Conservation (phyloP, 23 tunicate genomes). For the Halocynthia roretzi region DNA sequence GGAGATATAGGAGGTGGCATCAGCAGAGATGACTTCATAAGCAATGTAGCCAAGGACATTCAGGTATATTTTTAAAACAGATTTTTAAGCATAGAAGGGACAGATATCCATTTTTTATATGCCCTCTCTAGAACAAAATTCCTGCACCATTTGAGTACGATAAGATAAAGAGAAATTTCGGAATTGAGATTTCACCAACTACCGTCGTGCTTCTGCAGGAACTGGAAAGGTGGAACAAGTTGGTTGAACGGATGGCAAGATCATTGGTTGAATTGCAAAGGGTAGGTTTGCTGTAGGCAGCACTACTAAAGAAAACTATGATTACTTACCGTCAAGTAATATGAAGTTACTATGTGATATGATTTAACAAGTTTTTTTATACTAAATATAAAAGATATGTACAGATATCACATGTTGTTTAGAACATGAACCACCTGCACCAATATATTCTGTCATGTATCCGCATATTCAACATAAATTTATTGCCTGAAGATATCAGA, state of each 20-base stretch:
- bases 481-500: not conserved
- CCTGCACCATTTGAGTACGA: constrained; percentile 90
- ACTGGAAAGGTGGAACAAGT: constrained; percentile 92
- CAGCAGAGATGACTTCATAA: constrained; percentile 91
- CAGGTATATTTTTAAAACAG: constrained; percentile 36
- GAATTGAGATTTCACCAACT: constrained; percentile 72
- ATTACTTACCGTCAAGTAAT: not conserved
- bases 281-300: constrained; percentile 21
- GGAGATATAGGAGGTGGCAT: constrained; percentile 96
- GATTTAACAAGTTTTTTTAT: too few relatives aligned
- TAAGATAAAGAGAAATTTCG: constrained; percentile 78
- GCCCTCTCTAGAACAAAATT: constrained; percentile 53
- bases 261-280: constrained; percentile 91
- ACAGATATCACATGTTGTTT: not conserved
- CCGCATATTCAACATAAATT: not conserved
- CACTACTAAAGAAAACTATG: not conserved
- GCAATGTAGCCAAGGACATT: constrained; percentile 90
- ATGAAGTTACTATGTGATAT: not conserved
- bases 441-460: not conserved
- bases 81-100: too few relatives aligned
- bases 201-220: constrained; percentile 97
- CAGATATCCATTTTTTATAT: not conserved
- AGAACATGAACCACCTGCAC: not conserved
- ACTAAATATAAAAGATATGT: too few relatives aligned
- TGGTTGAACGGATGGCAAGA: constrained; percentile 84